Evolutionary conservation across 2,113 vertebrate genomes (phyloP).

Genomic region (Electrona antarctica): DNA sequence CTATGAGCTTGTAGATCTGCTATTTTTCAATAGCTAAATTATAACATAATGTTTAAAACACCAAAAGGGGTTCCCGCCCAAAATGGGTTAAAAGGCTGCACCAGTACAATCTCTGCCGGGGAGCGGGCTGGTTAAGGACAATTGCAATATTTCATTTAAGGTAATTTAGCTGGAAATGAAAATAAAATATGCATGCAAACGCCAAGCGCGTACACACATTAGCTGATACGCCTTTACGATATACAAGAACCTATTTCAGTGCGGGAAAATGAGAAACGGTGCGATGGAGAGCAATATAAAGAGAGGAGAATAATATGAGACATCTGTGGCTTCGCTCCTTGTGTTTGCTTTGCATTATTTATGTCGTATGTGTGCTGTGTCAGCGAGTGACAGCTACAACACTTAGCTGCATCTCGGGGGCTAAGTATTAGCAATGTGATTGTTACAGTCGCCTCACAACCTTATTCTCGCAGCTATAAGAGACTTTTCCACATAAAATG

Average conservation of each 20-base stretch:
- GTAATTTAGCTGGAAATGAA: slow-evolving; percentile 31
- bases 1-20: too few species aligned
- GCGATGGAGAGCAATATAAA: not conserved
- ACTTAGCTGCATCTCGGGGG: slow-evolving; percentile 62
- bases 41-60: too few species aligned
- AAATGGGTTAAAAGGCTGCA: not conserved
- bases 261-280: not conserved
- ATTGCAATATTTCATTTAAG: slow-evolving; percentile 1
- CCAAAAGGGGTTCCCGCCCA: too few species aligned
- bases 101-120: slow-evolving; percentile 13
- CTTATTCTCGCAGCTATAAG: slow-evolving; percentile 70
- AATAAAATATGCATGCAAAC: slow-evolving; percentile 14
- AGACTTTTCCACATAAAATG: slow-evolving; percentile 74
- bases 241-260: not conserved
- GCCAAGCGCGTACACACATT: not conserved
- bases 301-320: slow-evolving; percentile 42
- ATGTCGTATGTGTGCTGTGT: slow-evolving; percentile 72
- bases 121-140: not conserved
- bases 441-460: slow-evolving; percentile 70
- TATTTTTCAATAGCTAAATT: too few species aligned
- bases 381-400: slow-evolving; percentile 70
- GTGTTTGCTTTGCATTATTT: slow-evolving; percentile 77
- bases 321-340: slow-evolving; percentile 34
- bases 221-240: slow-evolving; percentile 28
- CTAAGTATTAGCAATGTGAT: slow-evolving; percentile 70